Conservation (phyloP, 1,140 invertebrate species). For the Campoletis sonorensis region DNA sequence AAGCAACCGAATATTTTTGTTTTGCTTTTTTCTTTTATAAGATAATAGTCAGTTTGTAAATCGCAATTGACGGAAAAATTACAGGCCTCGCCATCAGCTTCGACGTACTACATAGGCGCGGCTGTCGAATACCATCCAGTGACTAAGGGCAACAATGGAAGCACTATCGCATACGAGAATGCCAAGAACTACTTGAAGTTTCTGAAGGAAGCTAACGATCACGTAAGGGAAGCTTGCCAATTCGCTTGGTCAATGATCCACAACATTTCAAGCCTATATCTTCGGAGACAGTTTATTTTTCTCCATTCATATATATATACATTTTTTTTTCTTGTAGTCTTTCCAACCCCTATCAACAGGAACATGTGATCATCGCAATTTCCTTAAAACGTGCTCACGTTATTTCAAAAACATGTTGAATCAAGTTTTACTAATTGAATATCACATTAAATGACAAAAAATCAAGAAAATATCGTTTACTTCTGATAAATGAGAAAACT, state of each 20-base stretch:
- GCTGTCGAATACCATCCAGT: slow-evolving; percentile 60
- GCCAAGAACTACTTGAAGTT: slow-evolving; percentile 53
- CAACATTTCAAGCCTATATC: slow-evolving; percentile 15
- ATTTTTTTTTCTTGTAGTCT: neutral
- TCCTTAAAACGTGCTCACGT: too few species aligned
- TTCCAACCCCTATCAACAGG: neutral
- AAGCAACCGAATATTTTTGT: too few species aligned
- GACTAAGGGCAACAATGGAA: slow-evolving; percentile 45
- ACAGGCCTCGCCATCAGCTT: slow-evolving; percentile 49
- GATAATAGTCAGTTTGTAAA: neutral
- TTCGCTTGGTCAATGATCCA: slow-evolving; percentile 33
- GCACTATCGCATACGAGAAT: slow-evolving; percentile 54
- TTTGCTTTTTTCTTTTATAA: neutral
- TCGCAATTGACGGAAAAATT: slow-evolving; percentile 14
- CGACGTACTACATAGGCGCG: slow-evolving; percentile 58
- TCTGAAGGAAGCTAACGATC: slow-evolving; percentile 52
- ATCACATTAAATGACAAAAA: too few species aligned
- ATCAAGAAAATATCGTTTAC: too few species aligned
- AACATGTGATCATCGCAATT: too few species aligned
- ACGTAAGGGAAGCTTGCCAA: slow-evolving; percentile 53
- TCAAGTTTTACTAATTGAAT: too few species aligned
- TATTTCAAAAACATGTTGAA: too few species aligned
- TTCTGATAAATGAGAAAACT: too few species aligned
- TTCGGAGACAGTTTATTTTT: neutral
- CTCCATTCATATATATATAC: too few species aligned